A percentile compares a stretch with the other conserved stretches of the same genome.
These are phyloP conservation scores for Lasiommata megera DNA, from an alignment of 2,888 invertebrate genomes.

Conservation along the genomic window DNA sequence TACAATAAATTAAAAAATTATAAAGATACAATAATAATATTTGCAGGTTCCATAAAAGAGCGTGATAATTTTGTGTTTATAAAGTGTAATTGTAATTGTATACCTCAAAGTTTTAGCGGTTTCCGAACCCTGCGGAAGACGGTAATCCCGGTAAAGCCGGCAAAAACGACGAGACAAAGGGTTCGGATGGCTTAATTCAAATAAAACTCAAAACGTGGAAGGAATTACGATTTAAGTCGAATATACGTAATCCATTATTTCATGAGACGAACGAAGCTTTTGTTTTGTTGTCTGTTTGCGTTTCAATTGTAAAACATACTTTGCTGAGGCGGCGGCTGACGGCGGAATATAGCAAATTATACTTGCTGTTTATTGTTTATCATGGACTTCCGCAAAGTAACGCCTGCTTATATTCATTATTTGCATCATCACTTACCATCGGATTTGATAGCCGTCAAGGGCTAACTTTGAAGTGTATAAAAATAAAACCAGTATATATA, in stretches of 20 bases:
- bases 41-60: background rate
- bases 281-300: background rate
- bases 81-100: conserved; percentile 44
- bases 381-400: too few species aligned
- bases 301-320: background rate
- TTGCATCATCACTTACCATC: too few species aligned
- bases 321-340: too few species aligned
- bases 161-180: conserved; percentile 67
- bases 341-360: too few species aligned
- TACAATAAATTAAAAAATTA: background rate
- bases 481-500: too few species aligned
- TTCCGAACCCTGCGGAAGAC: conserved; percentile 46
- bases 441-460: too few species aligned
- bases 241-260: conserved; percentile 28
- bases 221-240: conserved; percentile 51
- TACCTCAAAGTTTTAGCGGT: conserved; percentile 32
- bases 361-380: too few species aligned
- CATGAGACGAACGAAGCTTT: conserved; percentile 9
- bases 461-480: too few species aligned
- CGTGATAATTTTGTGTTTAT: conserved; percentile 30
- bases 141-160: conserved; percentile 65
- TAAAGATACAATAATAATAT: too few species aligned
- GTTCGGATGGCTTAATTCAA: conserved; percentile 73
- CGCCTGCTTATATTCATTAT: too few species aligned
- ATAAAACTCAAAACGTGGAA: conserved; percentile 72